Base-by-base conservation (phyloP, 2,888 invertebrate species). In the Neoitamus cyanurus region DNA sequence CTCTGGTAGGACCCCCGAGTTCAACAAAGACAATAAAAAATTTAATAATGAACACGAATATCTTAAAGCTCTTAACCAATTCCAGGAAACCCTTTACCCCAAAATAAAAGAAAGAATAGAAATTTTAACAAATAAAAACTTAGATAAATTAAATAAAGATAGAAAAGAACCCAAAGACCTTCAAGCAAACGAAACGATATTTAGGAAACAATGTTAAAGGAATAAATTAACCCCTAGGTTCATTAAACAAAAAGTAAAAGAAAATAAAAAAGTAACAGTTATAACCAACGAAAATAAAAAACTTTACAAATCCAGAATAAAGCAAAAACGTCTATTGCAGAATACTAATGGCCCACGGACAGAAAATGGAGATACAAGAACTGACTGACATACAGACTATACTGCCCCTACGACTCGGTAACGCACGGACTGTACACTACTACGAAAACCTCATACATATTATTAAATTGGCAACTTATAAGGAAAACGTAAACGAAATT, bases 141-240 rank as follows among this genome's bases (percentile, higher is more conserved):
- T n/a, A n/a, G n/a, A n/a, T n/a, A n/a, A n/a, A n/a, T n/a, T n/a
- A n/a, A n/a, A n/a, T n/a, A n/a, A n/a, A n/a, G n/a, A n/a, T n/a
- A n/a, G n/a, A n/a, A n/a, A n/a, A n/a, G n/a, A n/a, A n/a, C n/a
- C n/a, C n/a, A n/a, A n/a, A n/a, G n/a, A n/a, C n/a, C n/a, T n/a
- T n/a, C n/a, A n/a, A n/a, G n/a, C n/a, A 42, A 72, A 72, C 9
- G 13, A 20, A 2, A 30, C 7, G 4, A 36, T 83, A 7, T 84
- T 20, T 78, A 31, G 77, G 78, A 84, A 84, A 84, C 80, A 84
- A 72, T 80, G 80, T 80, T 48, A 48, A 48, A 28, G 80, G 28
- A 80, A 75, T 37, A 75, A 75, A 75, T 1, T 75, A 37, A 37
- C 36, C 25, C 75, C 37, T 37, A 75, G 75, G 36, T 84, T 84